These are phyloP conservation scores for Paraplagusia blochii DNA, from an alignment of 2,113 vertebrate genomes.

Conservation along the genomic window DNA sequence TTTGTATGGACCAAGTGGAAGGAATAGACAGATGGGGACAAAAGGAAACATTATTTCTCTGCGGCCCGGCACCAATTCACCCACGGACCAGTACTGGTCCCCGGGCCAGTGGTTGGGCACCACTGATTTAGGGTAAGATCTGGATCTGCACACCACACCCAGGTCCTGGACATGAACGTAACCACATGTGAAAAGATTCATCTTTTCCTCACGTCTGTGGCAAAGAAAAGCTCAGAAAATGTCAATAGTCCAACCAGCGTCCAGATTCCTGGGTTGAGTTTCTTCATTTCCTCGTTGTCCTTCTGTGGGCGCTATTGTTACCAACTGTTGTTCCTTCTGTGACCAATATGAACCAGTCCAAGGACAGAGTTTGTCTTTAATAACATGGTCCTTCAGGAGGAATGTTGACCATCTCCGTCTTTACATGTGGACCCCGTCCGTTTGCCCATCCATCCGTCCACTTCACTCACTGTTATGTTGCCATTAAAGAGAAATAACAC, in stretches of 20 bases:
- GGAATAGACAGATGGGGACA: no score
- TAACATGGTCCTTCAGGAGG: conserved; percentile 28
- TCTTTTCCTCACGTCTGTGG: not conserved
- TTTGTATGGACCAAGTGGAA: no score
- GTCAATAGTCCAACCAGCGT: conserved; percentile 8
- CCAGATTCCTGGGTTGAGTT: conserved; percentile 5
- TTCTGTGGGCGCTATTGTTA: conserved; percentile 4
- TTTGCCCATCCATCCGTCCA: conserved; percentile 19
- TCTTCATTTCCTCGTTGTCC: not conserved
- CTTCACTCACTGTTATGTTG: conserved; percentile 22
- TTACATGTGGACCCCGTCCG: no score
- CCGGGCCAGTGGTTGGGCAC: no score
- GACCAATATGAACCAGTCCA: not conserved
- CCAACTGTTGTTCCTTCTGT: conserved; percentile 2
- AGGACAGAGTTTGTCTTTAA: conserved; percentile 2
- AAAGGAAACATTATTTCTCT: no score
- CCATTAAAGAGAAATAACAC: conserved; percentile 12
- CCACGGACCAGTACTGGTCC: no score
- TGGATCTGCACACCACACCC: no score
- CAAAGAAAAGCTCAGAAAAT: conserved; percentile 12
- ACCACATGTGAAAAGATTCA: conserved; percentile 9
- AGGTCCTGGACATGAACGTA: no score
- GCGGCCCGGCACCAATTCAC: no score
- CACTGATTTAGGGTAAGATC: no score
- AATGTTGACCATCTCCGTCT: no score